Conservation (phyloP, 1,140 invertebrate species). For the Whitmania pigra region DNA sequence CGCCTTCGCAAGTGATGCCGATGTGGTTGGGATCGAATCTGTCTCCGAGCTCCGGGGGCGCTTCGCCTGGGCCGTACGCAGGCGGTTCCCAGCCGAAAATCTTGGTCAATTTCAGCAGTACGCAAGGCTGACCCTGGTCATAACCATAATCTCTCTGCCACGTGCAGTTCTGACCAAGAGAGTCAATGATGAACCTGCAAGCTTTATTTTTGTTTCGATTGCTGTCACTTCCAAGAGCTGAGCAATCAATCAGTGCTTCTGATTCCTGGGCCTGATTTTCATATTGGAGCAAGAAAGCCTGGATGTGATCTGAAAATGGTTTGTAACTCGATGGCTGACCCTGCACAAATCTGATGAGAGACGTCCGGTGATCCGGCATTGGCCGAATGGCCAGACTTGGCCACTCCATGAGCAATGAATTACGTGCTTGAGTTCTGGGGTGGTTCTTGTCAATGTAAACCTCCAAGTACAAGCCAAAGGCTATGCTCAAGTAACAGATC, state of each 20-base stretch:
- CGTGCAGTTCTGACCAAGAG: constrained; percentile 21
- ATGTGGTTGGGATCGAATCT: constrained; percentile 21
- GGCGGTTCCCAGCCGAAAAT: constrained; percentile 25
- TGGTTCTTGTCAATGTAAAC: constrained; percentile 26
- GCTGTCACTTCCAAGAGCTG: constrained; percentile 15
- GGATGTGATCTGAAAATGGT: constrained; percentile 32
- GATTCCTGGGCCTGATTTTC: constrained; percentile 20
- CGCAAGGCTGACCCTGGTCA: constrained; percentile 36
- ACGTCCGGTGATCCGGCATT: constrained; percentile 84
- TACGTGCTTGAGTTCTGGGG: constrained; percentile 19
- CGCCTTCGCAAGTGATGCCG: constrained; percentile 25
- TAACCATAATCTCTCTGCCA: constrained; percentile 35
- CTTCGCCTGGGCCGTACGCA: neutral
- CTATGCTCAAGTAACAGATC: constrained; percentile 13
- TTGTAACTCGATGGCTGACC: constrained; percentile 29
- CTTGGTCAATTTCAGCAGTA: constrained; percentile 37
- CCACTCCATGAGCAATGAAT: constrained; percentile 13
- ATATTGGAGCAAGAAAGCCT: constrained; percentile 29
- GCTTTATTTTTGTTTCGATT: constrained; percentile 22
- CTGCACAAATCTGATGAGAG: constrained; percentile 71
- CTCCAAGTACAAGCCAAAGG: constrained; percentile 24
- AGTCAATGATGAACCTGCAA: constrained; percentile 25
- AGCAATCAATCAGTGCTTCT: constrained; percentile 24
- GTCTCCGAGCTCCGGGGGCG: constrained; percentile 14
- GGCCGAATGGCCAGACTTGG: constrained; percentile 48